Evolutionary conservation across 35 echinoderm and acorn worm genomes (phyloP).

Genomic region (Apostichopus japonicus): DNA sequence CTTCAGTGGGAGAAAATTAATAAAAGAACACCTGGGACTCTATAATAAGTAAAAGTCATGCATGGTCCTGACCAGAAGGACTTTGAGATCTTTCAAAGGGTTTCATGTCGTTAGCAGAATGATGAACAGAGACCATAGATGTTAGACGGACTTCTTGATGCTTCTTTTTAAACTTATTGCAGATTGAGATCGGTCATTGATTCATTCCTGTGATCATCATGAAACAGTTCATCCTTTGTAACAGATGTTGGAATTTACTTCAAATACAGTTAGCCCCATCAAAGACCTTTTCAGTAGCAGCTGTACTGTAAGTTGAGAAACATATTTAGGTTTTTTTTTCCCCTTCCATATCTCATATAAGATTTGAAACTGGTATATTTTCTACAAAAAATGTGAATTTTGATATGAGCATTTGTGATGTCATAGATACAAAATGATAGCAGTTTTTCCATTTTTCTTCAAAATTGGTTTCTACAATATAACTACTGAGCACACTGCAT

Average conservation of each 20-base stretch:
- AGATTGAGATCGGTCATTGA: too few relatives aligned
- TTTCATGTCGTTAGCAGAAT: too few relatives aligned
- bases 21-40: too few relatives aligned
- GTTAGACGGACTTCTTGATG: too few relatives aligned
- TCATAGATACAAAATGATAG: neutral
- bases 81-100: too few relatives aligned
- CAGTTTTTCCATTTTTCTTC: neutral
- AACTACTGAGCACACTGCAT: neutral
- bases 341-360: too few relatives aligned
- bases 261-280: neutral
- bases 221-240: neutral
- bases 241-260: neutral
- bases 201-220: neutral
- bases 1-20: too few relatives aligned
- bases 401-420: neutral
- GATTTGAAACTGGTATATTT: neutral
- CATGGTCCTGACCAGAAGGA: too few relatives aligned
- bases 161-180: too few relatives aligned
- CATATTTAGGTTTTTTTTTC: too few relatives aligned
- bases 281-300: neutral
- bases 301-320: neutral
- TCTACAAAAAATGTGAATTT: neutral
- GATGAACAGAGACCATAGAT: too few relatives aligned
- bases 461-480: neutral
- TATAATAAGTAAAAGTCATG: too few relatives aligned